Evolutionary conservation across 2,797 vertebrate species (phyloP).

Genomic region (Cyclopterus lumpus): DNA sequence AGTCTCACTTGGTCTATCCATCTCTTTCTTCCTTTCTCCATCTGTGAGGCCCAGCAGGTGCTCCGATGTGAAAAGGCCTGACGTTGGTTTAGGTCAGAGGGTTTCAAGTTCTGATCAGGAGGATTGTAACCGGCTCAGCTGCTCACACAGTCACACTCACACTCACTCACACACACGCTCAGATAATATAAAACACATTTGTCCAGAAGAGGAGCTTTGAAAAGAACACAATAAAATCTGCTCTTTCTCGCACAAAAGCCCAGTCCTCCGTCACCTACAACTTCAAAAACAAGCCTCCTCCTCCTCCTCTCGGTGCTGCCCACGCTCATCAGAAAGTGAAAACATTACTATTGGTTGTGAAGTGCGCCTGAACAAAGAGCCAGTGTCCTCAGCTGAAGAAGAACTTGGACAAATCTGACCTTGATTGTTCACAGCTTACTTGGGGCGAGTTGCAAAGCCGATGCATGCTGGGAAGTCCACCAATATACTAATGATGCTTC

Average conservation of each 20-base stretch:
- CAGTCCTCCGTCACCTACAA: slow-evolving; percentile 43
- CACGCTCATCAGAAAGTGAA: slow-evolving; percentile 45
- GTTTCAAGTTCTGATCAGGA: slow-evolving; percentile 58
- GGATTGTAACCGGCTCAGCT: slow-evolving; percentile 41
- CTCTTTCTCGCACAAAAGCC: slow-evolving; percentile 30
- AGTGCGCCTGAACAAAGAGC: slow-evolving; percentile 62
- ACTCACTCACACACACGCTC: background rate
- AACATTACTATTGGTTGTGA: slow-evolving; percentile 63
- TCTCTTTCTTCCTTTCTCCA: slow-evolving; percentile 56
- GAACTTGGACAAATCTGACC: slow-evolving; percentile 43
- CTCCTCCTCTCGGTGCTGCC: slow-evolving; percentile 19
- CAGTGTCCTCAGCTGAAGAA: slow-evolving; percentile 53
- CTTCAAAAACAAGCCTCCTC: slow-evolving; percentile 22
- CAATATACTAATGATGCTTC: background rate
- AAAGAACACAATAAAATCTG: slow-evolving; percentile 56
- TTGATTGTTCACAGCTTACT: slow-evolving; percentile 47
- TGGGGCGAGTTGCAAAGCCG: slow-evolving; percentile 19
- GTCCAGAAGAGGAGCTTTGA: slow-evolving; percentile 41
- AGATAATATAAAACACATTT: slow-evolving; percentile 77
- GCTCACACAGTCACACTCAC: slow-evolving; percentile 19
- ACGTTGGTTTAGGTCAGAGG: slow-evolving; percentile 49
- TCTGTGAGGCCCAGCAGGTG: slow-evolving; percentile 70
- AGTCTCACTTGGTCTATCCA: slow-evolving; percentile 69
- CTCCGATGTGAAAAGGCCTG: slow-evolving; percentile 43
- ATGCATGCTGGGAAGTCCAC: slow-evolving; percentile 13